phyloP scores from a whole-genome alignment of 2,797 vertebrate genomes.

The Betta splendens region DNA sequence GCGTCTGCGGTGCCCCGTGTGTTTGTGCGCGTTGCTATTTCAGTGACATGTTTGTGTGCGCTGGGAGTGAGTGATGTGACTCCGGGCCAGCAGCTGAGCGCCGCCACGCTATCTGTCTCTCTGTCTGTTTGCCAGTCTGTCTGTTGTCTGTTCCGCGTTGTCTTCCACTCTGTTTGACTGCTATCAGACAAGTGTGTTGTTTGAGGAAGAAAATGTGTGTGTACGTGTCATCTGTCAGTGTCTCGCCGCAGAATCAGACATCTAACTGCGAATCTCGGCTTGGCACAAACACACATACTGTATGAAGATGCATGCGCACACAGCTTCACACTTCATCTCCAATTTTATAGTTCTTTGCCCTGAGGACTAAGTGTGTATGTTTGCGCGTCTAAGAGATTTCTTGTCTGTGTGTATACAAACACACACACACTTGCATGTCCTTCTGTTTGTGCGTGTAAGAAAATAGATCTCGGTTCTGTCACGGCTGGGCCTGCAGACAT shows the following conservation, averaged over 20 bases:
- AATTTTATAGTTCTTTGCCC: slow-evolving; percentile 65
- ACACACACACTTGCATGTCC: slow-evolving; percentile 53
- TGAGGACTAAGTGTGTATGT: slow-evolving; percentile 62
- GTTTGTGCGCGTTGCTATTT: slow-evolving; percentile 25
- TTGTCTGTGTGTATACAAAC: slow-evolving; percentile 10
- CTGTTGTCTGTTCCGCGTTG: slow-evolving; percentile 65
- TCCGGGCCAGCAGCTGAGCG: slow-evolving; percentile 60
- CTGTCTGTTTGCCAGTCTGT: slow-evolving; percentile 66
- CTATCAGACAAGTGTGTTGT: slow-evolving; percentile 73
- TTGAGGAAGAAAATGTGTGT: slow-evolving; percentile 24
- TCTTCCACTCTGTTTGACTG: slow-evolving; percentile 72
- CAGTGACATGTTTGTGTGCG: slow-evolving; percentile 19
- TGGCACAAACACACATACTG: slow-evolving; percentile 28
- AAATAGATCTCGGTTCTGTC: slow-evolving; percentile 76
- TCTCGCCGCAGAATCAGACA: slow-evolving; percentile 66
- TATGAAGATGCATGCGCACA: slow-evolving; percentile 30
- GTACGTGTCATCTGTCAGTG: slow-evolving; percentile 68
- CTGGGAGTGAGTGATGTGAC: slow-evolving; percentile 67
- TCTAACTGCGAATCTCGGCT: slow-evolving; percentile 62
- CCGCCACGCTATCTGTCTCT: slow-evolving; percentile 62
- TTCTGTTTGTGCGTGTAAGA: slow-evolving; percentile 60
- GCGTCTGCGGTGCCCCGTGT: slow-evolving; percentile 24
- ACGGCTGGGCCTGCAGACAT: slow-evolving; percentile 68
- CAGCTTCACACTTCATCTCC: slow-evolving; percentile 66
- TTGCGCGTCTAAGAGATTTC: slow-evolving; percentile 50